These are phyloP conservation scores for Tragelaphus strepsiceros DNA, from an alignment of 2,113 vertebrate species.

Conservation along the genomic window DNA sequence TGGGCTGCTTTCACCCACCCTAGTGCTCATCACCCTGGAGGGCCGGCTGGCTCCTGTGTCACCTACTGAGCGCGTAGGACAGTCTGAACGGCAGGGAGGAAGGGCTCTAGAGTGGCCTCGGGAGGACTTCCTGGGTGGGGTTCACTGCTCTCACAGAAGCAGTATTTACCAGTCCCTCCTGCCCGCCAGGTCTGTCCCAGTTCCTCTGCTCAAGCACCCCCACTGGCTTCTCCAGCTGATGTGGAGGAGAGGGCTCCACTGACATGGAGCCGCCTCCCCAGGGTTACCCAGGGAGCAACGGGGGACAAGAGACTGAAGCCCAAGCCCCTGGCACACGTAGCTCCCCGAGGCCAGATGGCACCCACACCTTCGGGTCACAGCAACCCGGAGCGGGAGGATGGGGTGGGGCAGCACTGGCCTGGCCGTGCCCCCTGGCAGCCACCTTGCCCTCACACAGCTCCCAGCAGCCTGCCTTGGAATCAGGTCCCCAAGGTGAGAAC, in stretches of 20 bases:
- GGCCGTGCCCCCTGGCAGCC: background rate
- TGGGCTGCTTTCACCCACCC: background rate
- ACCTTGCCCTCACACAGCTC: background rate
- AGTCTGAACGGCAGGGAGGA: background rate
- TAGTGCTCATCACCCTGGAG: background rate
- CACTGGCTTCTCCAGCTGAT: background rate
- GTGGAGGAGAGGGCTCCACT: background rate
- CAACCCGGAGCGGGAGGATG: accelerated
- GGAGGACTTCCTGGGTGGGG: background rate
- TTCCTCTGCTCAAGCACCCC: background rate
- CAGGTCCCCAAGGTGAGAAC: background rate
- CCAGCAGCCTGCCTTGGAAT: background rate
- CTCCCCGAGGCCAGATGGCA: background rate
- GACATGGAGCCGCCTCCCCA: accelerated
- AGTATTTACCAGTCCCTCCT: accelerated
- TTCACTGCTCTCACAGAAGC: too few species aligned
- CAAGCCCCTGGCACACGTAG: accelerated
- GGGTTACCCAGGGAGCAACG: accelerated
- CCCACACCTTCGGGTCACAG: accelerated
- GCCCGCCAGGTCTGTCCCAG: background rate
- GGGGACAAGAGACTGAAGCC: background rate
- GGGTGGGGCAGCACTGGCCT: background rate
- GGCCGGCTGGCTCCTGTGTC: background rate
- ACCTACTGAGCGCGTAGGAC: accelerated
- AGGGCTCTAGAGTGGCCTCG: accelerated